These are phyloP conservation scores for Amphiprion ocellaris DNA, from an alignment of 2,113 vertebrate species.

Conservation along the genomic window DNA sequence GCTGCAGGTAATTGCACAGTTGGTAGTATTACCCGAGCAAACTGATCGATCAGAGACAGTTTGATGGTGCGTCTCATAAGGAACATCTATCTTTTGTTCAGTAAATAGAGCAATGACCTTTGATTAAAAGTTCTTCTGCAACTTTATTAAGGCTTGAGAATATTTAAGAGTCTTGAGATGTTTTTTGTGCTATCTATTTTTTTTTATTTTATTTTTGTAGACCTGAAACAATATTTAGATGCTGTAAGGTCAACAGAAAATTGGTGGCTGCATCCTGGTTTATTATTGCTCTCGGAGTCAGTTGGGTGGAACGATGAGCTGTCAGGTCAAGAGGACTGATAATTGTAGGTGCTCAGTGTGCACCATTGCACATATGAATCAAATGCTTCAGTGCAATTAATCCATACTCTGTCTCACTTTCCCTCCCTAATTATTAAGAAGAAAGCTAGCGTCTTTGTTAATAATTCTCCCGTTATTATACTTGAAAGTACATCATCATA, in stretches of 20 bases:
- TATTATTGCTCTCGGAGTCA: not conserved
- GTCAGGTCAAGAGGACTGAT: constrained; percentile 1
- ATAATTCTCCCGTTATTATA: too few relatives aligned
- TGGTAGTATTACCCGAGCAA: not conserved
- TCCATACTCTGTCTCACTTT: not conserved
- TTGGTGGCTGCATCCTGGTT: not conserved
- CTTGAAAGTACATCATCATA: not conserved
- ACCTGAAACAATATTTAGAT: not conserved
- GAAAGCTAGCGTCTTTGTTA: too few relatives aligned
- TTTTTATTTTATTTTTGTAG: too few relatives aligned
- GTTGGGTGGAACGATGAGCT: not conserved
- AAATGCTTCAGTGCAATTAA: not conserved
- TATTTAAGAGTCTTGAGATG: too few relatives aligned
- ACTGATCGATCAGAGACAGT: constrained; percentile 13
- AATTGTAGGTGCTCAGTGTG: not conserved
- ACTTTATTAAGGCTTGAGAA: not conserved
- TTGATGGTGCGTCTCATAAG: constrained; percentile 18
- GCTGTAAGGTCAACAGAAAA: not conserved
- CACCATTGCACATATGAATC: not conserved
- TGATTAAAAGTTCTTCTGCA: constrained; percentile 9
- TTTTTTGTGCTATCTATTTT: too few relatives aligned
- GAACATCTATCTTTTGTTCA: not conserved
- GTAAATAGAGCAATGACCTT: not conserved
- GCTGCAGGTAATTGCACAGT: constrained; percentile 20
- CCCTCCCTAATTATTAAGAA: too few relatives aligned